phyloP scores from a whole-genome alignment of 2,888 invertebrate species.

The Drosophila anceps region DNA sequence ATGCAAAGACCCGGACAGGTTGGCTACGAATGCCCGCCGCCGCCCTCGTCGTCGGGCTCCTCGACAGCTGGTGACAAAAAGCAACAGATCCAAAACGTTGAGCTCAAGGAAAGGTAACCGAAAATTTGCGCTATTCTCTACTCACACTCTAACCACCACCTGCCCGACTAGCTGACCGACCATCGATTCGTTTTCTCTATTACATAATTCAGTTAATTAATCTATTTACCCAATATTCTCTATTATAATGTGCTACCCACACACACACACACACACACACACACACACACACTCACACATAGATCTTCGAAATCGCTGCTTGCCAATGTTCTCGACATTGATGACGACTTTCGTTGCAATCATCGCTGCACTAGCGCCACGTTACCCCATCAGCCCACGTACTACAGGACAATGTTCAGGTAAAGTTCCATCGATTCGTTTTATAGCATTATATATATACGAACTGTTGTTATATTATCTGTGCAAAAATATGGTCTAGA shows the following conservation, averaged over 20 bases:
- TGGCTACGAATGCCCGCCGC: constrained; percentile 86
- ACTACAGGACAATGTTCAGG: constrained; percentile 91
- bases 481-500: background rate
- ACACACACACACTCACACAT: constrained; percentile 81
- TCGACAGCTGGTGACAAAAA: constrained; percentile 86
- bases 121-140: constrained; percentile 12
- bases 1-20: constrained; percentile 92
- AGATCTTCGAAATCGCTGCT: constrained; percentile 97
- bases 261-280: constrained; percentile 64
- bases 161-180: constrained; percentile 11
- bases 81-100: constrained; percentile 91
- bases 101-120: constrained; percentile 91
- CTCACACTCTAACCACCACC: background rate
- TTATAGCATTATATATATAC: background rate
- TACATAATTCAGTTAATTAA: background rate
- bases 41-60: constrained; percentile 88
- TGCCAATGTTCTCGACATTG: constrained; percentile 98
- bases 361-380: constrained; percentile 87
- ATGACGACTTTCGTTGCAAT: constrained; percentile 96
- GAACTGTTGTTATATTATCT: background rate
- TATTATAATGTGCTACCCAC: background rate
- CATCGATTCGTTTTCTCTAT: background rate
- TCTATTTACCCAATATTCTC: background rate
- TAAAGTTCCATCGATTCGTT: constrained; percentile 46
- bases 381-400: constrained; percentile 87